phyloP scores from a whole-genome alignment of 2,797 vertebrate genomes.

The Melanotaenia maccullochi region DNA sequence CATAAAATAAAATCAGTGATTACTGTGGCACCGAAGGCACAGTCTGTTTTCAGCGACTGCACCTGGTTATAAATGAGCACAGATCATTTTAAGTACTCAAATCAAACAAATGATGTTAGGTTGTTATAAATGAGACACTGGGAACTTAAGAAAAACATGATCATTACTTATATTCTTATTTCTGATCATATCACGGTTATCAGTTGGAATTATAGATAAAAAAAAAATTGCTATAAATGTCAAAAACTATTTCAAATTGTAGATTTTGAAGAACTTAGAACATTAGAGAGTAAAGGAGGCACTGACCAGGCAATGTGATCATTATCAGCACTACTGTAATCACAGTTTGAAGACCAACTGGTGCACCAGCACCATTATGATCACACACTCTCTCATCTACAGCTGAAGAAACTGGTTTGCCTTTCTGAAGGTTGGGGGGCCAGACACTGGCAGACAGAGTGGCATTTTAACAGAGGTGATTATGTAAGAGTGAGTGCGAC shows the following conservation, averaged over 20 bases:
- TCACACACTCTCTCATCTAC: conserved; percentile 29
- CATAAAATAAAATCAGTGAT: conserved; percentile 73
- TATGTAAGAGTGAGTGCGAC: conserved; percentile 48
- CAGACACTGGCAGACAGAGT: conserved; percentile 33
- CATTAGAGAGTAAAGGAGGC: conserved; percentile 6
- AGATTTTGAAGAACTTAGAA: neutral
- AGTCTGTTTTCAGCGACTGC: conserved; percentile 63
- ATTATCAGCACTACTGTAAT: conserved; percentile 39
- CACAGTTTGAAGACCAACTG: conserved; percentile 32
- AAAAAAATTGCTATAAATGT: neutral
- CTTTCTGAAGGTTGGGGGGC: conserved; percentile 9
- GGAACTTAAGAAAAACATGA: conserved; percentile 4
- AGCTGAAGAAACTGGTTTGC: conserved; percentile 7
- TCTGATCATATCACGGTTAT: too few species aligned
- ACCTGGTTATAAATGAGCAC: conserved; percentile 58
- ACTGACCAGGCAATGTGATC: conserved; percentile 8
- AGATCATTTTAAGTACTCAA: conserved; percentile 55
- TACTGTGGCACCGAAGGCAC: conserved; percentile 63
- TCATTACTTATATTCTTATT: too few species aligned
- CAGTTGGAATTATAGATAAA: too few species aligned
- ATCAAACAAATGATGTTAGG: conserved; percentile 42
- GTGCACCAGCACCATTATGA: conserved; percentile 35
- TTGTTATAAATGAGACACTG: conserved; percentile 25
- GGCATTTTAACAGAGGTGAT: conserved; percentile 45
- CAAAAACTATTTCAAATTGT: neutral